These are phyloP conservation scores for Narcine bancroftii DNA, from an alignment of 2,113 vertebrate genomes.

Conservation along the genomic window DNA sequence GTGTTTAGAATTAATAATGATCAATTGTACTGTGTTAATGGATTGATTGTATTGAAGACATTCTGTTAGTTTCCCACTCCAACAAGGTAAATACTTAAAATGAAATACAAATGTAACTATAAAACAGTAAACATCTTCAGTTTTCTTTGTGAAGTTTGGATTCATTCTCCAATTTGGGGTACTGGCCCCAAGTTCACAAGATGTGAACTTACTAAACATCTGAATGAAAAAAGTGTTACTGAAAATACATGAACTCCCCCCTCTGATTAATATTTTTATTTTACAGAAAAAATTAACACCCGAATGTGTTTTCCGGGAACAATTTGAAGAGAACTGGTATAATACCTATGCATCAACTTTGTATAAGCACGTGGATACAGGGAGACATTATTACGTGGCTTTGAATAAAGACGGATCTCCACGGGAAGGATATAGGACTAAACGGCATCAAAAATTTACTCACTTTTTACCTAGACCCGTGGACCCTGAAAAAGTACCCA, in stretches of 20 bases:
- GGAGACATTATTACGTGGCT: slow-evolving; percentile 89
- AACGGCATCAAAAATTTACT: slow-evolving; percentile 94
- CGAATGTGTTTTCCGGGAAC: slow-evolving; percentile 94
- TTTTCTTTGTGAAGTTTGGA: neutral
- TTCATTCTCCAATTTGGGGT: neutral
- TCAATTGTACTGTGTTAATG: neutral
- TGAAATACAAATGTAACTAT: neutral
- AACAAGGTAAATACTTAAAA: neutral
- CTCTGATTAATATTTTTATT: slow-evolving; percentile 13
- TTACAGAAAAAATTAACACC: slow-evolving; percentile 88
- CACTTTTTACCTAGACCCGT: slow-evolving; percentile 90
- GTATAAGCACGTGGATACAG: slow-evolving; percentile 86
- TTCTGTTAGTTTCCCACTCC: neutral
- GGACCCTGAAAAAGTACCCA: slow-evolving; percentile 85
- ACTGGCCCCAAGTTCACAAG: neutral
- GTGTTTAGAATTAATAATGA: neutral
- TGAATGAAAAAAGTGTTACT: neutral
- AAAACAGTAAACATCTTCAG: neutral
- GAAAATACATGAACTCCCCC: neutral
- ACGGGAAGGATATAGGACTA: slow-evolving; percentile 90
- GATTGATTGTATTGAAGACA: neutral
- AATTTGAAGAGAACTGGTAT: slow-evolving; percentile 99
- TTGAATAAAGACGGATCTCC: slow-evolving; percentile 96
- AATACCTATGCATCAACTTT: slow-evolving; percentile 95
- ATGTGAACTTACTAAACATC: neutral